These are phyloP conservation scores for Drosophila ercepeae DNA, from an alignment of 1,140 invertebrate species.

Conservation along the genomic window DNA sequence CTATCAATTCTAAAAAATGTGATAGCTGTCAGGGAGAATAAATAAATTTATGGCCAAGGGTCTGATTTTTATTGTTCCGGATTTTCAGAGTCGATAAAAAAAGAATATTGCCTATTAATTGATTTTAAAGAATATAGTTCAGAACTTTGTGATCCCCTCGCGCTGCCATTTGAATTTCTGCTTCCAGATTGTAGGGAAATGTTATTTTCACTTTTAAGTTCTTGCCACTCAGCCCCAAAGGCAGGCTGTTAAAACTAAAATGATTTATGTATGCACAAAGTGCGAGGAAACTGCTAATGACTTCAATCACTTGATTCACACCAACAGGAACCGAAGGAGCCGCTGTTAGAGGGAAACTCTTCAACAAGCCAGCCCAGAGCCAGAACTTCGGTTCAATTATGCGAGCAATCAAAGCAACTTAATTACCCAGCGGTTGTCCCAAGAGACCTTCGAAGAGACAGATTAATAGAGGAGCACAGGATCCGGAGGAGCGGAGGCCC, in stretches of 20 bases:
- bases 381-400: slow-evolving; percentile 15
- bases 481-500: not conserved
- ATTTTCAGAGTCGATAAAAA: slow-evolving; percentile 5
- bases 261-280: slow-evolving; percentile 29
- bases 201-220: not conserved
- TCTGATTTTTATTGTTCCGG: slow-evolving; percentile 19
- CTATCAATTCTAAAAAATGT: slow-evolving; percentile 12
- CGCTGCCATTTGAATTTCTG: not conserved
- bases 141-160: not conserved
- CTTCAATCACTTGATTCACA: slow-evolving; percentile 32
- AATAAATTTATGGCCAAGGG: slow-evolving; percentile 21
- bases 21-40: slow-evolving; percentile 12
- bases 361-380: not conserved
- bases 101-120: slow-evolving; percentile 23
- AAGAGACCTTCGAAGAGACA: slow-evolving; percentile 16
- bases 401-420: slow-evolving; percentile 38
- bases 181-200: not conserved
- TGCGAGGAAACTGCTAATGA: slow-evolving; percentile 32
- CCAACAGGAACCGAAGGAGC: slow-evolving; percentile 7
- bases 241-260: slow-evolving; percentile 24
- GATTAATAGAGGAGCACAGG: slow-evolving; percentile 1
- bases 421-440: slow-evolving; percentile 43
- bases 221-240: not conserved
- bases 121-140: not conserved
- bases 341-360: not conserved